phyloP scores from a whole-genome alignment of 2,888 invertebrate species.

The Tromatobia lineatoria region DNA sequence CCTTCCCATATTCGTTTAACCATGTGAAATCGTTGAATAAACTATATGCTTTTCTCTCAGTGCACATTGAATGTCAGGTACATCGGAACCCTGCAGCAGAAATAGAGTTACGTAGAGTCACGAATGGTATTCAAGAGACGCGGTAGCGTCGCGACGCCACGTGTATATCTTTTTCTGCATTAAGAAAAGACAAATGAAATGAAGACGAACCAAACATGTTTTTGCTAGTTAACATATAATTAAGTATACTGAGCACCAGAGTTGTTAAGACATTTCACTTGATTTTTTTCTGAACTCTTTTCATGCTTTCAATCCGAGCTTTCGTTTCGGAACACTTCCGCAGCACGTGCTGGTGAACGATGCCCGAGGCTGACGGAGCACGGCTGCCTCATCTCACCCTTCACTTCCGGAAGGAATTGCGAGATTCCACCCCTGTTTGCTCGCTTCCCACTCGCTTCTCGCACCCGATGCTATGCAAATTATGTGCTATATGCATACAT shows the following conservation, averaged over 20 bases:
- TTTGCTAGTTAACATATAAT: too few species aligned
- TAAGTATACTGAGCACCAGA: neutral
- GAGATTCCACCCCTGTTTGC: conserved; percentile 37
- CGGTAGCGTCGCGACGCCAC: too few species aligned
- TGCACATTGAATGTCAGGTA: too few species aligned
- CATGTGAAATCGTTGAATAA: too few species aligned
- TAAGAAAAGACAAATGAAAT: too few species aligned
- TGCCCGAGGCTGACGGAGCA: conserved; percentile 17
- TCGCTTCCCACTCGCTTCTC: conserved; percentile 52
- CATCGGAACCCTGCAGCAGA: too few species aligned
- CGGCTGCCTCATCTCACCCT: conserved; percentile 13
- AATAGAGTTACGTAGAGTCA: too few species aligned
- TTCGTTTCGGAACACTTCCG: conserved; percentile 42
- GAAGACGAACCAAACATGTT: too few species aligned
- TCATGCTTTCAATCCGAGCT: conserved; percentile 7
- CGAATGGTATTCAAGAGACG: too few species aligned
- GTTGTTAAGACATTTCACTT: neutral
- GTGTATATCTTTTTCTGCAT: too few species aligned
- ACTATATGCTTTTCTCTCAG: too few species aligned
- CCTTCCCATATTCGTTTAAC: too few species aligned
- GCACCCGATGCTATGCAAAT: conserved; percentile 49
- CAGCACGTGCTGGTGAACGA: conserved; percentile 5
- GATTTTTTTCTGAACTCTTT: neutral
- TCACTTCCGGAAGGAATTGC: neutral
- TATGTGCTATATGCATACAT: conserved; percentile 44